Evolutionary conservation across 2,113 vertebrate genomes (phyloP), one percentile per base, ranked within the genome.

Genomic region (Nipponia nippon): DNA sequence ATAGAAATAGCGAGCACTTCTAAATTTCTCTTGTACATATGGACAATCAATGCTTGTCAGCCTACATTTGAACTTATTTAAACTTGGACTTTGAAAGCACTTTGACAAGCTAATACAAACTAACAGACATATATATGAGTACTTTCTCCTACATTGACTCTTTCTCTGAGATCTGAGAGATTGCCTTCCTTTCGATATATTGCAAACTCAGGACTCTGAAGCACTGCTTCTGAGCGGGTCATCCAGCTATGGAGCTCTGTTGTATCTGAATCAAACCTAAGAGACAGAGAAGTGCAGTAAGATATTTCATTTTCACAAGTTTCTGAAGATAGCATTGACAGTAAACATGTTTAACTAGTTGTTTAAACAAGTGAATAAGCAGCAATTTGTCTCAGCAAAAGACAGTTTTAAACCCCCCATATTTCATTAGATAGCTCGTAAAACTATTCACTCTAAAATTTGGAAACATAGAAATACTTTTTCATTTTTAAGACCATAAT

Each of bases 231-330:
- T 12, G 99, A 99, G 8, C 99, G 99, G 32, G 99, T 99, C 98
- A 99, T 99, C 98, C 99, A 99, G 90, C 99, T 99, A 96, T 99
- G 99, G 61, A 99, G 98, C 98, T 99, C 99, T 29, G 99, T 99
- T 93, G 99, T 99, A 91, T 99, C 99, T 5, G 99, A 98, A 88
- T 99, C 99, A 98, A 99, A 99, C 97, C 99, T 99, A 97, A 58
- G 70, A 76, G 25, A 94, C 63, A 90, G 26, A 95, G 73, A 93
- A 87, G 87, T 5, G 63, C 30, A 85, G 3, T 4, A 32, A 69
- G 34, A 34, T 59, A 34, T 93, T 90, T 71, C 23, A 25, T 52
- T 92, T 26, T 36, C 36, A 71, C 25, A 7, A 73, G 27, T 7
- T 63, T 76, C 27, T 66, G 38, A 55, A 47, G 90, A 63, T 8